Evolutionary conservation across 2,113 vertebrate genomes (phyloP).

Genomic region (Brienomyrus brachyistius): DNA sequence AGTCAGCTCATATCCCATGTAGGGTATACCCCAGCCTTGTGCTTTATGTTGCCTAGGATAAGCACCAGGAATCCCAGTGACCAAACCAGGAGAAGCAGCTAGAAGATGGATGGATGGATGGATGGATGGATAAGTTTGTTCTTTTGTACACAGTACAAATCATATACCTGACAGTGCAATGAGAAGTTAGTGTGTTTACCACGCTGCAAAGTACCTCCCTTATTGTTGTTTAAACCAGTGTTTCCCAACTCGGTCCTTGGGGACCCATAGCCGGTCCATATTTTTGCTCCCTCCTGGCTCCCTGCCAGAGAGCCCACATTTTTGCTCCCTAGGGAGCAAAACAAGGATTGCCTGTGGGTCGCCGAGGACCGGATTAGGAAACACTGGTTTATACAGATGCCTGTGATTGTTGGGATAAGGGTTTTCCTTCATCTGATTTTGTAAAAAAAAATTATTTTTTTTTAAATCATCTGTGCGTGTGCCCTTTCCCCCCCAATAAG

Average conservation of each 20-base stretch:
- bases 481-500: not conserved
- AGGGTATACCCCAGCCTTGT: not conserved
- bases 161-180: not conserved
- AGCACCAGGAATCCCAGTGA: not conserved
- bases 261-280: not conserved
- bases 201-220: not conserved
- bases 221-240: not conserved
- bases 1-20: not conserved
- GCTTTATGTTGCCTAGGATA: not conserved
- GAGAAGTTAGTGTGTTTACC: not conserved
- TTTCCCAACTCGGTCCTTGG: not conserved
- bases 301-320: not conserved
- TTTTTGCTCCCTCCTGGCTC: not conserved
- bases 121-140: not conserved
- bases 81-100: not conserved
- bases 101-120: not conserved
- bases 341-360: no score
- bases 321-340: not conserved
- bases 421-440: not conserved
- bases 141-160: not conserved
- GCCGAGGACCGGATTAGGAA: no score
- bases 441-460: not conserved
- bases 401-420: not conserved
- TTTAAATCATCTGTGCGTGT: not conserved
- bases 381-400: not conserved